Evolutionary conservation across 2,888 invertebrate genomes (phyloP).

Genomic region (Pegoplata infirma): DNA sequence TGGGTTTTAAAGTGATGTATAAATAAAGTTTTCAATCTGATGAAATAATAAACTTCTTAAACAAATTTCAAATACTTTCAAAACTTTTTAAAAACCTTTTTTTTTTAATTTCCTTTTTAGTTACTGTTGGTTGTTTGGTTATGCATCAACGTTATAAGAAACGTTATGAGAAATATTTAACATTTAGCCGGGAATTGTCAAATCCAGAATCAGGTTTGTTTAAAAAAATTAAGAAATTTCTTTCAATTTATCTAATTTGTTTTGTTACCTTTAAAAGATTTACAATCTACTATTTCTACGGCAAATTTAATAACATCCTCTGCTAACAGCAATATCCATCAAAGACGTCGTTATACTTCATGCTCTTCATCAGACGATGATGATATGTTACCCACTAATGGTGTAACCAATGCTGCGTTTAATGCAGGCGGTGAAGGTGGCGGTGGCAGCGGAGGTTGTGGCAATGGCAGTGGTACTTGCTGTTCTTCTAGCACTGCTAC

Average conservation of each 20-base stretch:
- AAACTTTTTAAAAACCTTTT: background rate
- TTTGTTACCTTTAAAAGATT: conserved; percentile 67
- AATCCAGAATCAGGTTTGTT: conserved; percentile 77
- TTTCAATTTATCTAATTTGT: background rate
- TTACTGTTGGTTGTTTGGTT: conserved; percentile 89
- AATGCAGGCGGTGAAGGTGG: conserved; percentile 28
- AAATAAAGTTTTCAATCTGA: conserved; percentile 77
- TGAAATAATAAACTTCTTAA: background rate
- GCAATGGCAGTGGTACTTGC: conserved; percentile 72
- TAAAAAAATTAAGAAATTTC: background rate
- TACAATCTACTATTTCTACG: conserved; percentile 75
- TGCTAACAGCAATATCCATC: conserved; percentile 60
- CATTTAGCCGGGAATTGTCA: conserved; percentile 81
- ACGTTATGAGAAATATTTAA: conserved; percentile 83
- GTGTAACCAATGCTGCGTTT: conserved; percentile 13
- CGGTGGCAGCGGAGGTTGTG: conserved; percentile 70
- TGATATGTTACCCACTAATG: conserved; percentile 70
- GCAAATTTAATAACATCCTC: conserved; percentile 73
- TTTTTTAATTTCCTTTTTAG: conserved; percentile 74
- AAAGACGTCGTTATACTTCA: conserved; percentile 71
- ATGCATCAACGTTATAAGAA: conserved; percentile 89
- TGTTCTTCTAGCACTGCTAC: conserved; percentile 70
- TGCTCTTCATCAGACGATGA: conserved; percentile 76
- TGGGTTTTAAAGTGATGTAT: conserved; percentile 70
- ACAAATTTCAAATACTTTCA: background rate